A percentile compares a stretch with the other conserved stretches of the same genome.
Conservation (phyloP, 1,140 invertebrate species). For the Nebria ingens region DNA sequence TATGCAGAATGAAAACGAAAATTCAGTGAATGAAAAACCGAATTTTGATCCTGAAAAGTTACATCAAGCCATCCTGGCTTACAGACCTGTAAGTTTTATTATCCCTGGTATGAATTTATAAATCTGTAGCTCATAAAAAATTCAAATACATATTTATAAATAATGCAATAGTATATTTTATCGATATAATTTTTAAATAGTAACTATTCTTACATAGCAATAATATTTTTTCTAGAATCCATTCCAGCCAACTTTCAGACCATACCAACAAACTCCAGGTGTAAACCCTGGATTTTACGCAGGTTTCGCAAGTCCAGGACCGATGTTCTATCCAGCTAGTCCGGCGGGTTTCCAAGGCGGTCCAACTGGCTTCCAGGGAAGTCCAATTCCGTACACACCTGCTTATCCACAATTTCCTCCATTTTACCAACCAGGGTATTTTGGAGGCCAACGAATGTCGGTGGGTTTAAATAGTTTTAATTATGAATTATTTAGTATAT, state of each 20-base stretch:
- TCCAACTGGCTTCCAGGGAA: not conserved
- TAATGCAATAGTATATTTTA: no score
- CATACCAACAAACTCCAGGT: no score
- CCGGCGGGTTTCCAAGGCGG: not conserved
- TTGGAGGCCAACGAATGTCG: constrained; percentile 24
- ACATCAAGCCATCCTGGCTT: constrained; percentile 39
- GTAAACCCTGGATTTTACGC: constrained; percentile 14
- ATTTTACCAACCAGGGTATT: constrained; percentile 24
- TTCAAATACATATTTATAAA: no score
- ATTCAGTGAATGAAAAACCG: constrained; percentile 21
- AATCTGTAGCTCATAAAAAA: no score
- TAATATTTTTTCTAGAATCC: constrained; percentile 20
- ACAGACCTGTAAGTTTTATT: constrained; percentile 27
- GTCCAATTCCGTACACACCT: not conserved
- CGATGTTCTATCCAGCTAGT: constrained; percentile 24
- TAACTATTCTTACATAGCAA: no score
- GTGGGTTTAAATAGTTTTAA: constrained; percentile 21
- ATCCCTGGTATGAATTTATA: no score
- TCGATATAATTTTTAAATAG: no score
- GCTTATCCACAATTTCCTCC: constrained; percentile 1
- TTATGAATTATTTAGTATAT: not conserved
- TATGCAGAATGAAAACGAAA: constrained; percentile 16
- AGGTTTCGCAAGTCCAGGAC: constrained; percentile 19
- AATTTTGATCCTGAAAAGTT: constrained; percentile 37
- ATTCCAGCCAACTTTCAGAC: constrained; percentile 19